Conservation (phyloP, 1,140 invertebrate species). For the Carposina sasakii region DNA sequence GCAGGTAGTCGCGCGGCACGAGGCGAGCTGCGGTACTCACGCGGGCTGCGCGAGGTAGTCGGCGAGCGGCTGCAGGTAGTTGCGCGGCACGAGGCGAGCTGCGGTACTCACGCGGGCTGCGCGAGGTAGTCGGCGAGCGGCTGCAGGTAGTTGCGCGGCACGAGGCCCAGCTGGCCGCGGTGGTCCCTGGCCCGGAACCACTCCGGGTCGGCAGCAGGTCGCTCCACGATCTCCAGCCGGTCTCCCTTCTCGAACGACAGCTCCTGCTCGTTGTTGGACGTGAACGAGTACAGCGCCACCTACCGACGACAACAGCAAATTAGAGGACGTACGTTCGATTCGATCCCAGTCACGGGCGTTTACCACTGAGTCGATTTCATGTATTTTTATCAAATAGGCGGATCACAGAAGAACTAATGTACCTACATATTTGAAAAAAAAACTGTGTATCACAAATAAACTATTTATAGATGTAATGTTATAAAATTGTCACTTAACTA, state of each 20-base stretch:
- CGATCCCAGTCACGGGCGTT: no score
- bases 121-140: constrained; percentile 91
- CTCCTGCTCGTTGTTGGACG: constrained; percentile 97
- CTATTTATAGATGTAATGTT: no score
- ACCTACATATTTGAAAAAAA: no score
- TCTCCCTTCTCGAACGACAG: constrained; percentile 97
- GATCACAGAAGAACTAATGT: no score
- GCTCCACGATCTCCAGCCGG: constrained; percentile 94
- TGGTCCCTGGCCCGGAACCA: constrained; percentile 97
- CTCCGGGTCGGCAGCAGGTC: constrained; percentile 96
- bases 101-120: constrained; percentile 88
- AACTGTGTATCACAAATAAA: no score
- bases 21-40: constrained; percentile 95
- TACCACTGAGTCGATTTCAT: no score
- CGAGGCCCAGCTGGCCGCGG: constrained; percentile 92
- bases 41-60: constrained; percentile 88
- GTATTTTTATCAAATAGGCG: no score
- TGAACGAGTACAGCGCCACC: constrained; percentile 93
- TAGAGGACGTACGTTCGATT: no score
- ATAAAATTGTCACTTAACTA: no score
- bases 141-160: constrained; percentile 97
- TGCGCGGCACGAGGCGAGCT: constrained; percentile 96
- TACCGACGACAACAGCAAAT: constrained; percentile 36
- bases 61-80: constrained; percentile 94
- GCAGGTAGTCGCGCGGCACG: constrained; percentile 97